These are phyloP conservation scores for Saccostrea echinata DNA, from an alignment of 1,140 invertebrate genomes.

Conservation along the genomic window DNA sequence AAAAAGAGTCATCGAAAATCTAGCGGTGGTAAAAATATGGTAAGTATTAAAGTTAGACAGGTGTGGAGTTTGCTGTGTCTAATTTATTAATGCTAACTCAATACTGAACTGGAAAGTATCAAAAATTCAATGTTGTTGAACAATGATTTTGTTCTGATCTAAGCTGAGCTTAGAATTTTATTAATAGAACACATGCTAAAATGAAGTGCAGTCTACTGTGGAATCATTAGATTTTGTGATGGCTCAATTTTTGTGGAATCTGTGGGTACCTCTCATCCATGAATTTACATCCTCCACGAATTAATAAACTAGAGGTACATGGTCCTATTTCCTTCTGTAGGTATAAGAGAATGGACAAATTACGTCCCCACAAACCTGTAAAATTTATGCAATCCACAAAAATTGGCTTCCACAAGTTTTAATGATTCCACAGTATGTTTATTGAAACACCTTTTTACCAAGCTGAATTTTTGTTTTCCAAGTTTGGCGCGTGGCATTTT, in stretches of 20 bases:
- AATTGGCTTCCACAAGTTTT: too few relatives aligned
- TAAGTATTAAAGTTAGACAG: constrained; percentile 18
- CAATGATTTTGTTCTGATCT: background rate
- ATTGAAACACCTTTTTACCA: background rate
- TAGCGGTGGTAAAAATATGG: constrained; percentile 37
- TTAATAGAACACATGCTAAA: too few relatives aligned
- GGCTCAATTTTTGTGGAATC: too few relatives aligned
- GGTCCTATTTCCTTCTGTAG: too few relatives aligned
- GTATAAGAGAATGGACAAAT: too few relatives aligned
- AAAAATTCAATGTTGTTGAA: background rate
- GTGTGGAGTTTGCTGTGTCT: background rate
- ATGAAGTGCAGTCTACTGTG: background rate
- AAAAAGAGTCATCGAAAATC: constrained; percentile 49
- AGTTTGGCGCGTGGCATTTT: background rate
- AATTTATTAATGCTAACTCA: background rate
- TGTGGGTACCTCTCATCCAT: too few relatives aligned
- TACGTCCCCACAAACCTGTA: too few relatives aligned
- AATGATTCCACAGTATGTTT: background rate
- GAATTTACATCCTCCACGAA: too few relatives aligned
- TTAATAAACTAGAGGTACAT: too few relatives aligned
- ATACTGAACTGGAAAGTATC: constrained; percentile 1
- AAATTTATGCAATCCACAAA: too few relatives aligned
- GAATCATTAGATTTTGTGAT: too few relatives aligned
- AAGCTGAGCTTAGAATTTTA: background rate
- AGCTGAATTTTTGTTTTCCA: background rate